These are phyloP conservation scores for Laticauda colubrina DNA, from an alignment of 2,113 vertebrate genomes.

Conservation along the genomic window DNA sequence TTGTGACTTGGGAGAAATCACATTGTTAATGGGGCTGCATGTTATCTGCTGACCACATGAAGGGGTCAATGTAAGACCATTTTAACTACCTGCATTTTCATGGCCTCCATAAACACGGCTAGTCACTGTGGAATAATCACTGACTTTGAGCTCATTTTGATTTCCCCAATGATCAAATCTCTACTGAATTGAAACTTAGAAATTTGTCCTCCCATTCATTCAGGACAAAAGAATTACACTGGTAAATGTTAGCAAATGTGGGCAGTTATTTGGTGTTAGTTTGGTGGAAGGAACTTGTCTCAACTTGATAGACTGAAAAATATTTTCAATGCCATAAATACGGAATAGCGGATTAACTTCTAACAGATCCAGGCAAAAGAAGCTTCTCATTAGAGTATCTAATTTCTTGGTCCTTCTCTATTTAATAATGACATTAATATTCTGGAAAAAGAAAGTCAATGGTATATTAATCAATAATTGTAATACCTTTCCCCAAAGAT, in stretches of 20 bases:
- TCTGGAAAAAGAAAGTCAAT: slow-evolving; percentile 39
- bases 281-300: not conserved
- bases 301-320: no score
- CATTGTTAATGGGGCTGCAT: slow-evolving; percentile 23
- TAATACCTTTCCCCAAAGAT: no score
- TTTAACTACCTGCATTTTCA: slow-evolving; percentile 13
- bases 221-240: not conserved
- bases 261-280: not conserved
- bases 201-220: not conserved
- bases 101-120: not conserved
- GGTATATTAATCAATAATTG: no score
- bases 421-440: slow-evolving; percentile 21
- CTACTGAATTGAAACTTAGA: not conserved
- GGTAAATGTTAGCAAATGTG: not conserved
- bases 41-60: slow-evolving; percentile 24
- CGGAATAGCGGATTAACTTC: not conserved
- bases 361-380: not conserved
- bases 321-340: no score
- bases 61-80: slow-evolving; percentile 17
- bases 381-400: slow-evolving; percentile 4
- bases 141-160: not conserved
- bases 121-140: slow-evolving; percentile 14
- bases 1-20: slow-evolving; percentile 11
- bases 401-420: not conserved
- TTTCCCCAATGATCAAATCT: not conserved